Percentiles rank a stretch among this genome's conserved stretches.
These are phyloP conservation scores for Pantherophis alleghaniensis DNA, from an alignment of 2,797 vertebrate species.

Conservation along the genomic window DNA sequence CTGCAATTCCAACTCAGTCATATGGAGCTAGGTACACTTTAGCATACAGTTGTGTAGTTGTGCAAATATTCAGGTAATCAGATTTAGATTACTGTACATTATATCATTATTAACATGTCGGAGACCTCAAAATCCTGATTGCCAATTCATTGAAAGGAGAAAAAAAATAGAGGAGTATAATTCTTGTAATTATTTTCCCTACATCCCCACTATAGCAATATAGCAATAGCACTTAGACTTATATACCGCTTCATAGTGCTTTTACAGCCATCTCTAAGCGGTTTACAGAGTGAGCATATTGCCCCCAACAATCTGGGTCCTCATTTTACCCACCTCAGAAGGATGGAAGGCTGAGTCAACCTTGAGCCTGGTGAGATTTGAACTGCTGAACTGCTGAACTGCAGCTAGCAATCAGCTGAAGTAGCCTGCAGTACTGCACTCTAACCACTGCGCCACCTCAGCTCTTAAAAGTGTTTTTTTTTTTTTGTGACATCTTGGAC, in stretches of 20 bases:
- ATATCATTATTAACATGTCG: not conserved
- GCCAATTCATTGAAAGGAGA: not conserved
- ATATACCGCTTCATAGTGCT: no score
- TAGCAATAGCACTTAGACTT: no score
- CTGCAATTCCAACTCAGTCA: not conserved
- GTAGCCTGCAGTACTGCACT: no score
- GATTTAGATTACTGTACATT: not conserved
- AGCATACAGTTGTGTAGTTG: not conserved
- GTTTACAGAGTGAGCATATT: no score
- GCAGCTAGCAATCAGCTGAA: no score
- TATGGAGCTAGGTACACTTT: not conserved
- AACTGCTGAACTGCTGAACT: no score
- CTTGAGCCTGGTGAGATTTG: no score
- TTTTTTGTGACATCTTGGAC: not conserved
- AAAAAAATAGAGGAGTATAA: not conserved
- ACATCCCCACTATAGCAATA: not conserved
- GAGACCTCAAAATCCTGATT: not conserved
- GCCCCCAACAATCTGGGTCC: no score
- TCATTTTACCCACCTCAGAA: no score
- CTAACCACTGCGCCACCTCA: no score
- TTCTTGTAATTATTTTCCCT: not conserved
- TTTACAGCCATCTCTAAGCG: no score
- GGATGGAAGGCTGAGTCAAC: no score
- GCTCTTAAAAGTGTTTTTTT: not conserved
- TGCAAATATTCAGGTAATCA: not conserved